Base-by-base conservation (phyloP, 2,797 vertebrate genomes). In the Pelodytes ibericus region DNA sequence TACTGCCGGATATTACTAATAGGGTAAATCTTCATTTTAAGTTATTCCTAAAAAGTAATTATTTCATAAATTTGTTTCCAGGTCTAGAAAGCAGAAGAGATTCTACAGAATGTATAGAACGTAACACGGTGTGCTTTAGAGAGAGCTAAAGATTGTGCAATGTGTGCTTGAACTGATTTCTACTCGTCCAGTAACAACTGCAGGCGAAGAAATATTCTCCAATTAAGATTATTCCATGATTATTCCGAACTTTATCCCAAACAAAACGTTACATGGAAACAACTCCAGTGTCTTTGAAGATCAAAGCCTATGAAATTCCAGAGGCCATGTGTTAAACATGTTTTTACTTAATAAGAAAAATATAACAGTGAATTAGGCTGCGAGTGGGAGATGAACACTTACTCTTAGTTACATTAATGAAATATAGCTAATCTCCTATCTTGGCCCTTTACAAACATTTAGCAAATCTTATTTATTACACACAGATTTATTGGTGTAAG, bases 381-480 rank as follows among this genome's bases (percentile, higher is more conserved):
- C 9, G 62, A 51, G 56, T 72, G 70, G 30, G 75, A 51, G 75
- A 60, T n/a, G 57, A 65, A 31, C 24, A 62, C 56, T 20, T 33
- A 66, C 36, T 65, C 39, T 39, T 33, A 64, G 30, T 49, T 71
- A 65, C 30, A 36, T 49, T 47, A 71, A 20, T 24, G 60, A 16
- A 41, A 64, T 36, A 49, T 44, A 51, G 41, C 41, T 44, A 16
- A 44, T 13, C 41, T 16, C 41, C 18, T 44, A 44, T 44, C 41
- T 44, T 3, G 13, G 41, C 13, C 11, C 10, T 13, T 13, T 13
- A 44, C 11, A 16, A 16, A 44, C 33, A 36, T 36, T 36, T 36
- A 36, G 5, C 33, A 5, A 6, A 11, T 36, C 33, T 36, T n/a
- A n/a, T n/a, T n/a, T n/a, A n/a, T n/a, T n/a, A n/a, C n/a, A n/a